Conservation (phyloP, 2,113 vertebrate genomes). For the Caranx melampygus region DNA sequence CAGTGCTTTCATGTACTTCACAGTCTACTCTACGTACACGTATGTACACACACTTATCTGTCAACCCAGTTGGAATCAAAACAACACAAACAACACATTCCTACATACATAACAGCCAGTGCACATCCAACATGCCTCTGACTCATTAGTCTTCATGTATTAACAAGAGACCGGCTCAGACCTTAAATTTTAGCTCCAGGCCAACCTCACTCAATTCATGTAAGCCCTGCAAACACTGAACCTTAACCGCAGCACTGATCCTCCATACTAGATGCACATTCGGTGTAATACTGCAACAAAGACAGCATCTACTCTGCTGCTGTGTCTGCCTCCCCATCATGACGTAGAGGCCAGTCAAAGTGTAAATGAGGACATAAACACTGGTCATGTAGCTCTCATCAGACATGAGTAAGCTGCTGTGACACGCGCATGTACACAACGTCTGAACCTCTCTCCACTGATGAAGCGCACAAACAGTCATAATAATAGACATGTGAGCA, state of each 20-base stretch:
- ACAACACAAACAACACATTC: conserved; percentile 20
- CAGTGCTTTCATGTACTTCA: conserved; percentile 1
- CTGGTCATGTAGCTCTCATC: neutral
- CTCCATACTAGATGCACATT: neutral
- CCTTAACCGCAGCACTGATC: conserved; percentile 14
- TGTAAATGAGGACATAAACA: conserved; percentile 23
- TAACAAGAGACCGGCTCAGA: conserved; percentile 20
- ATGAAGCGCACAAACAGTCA: conserved; percentile 8
- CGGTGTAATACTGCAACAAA: conserved; percentile 21
- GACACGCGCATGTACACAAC: neutral
- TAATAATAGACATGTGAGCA: neutral
- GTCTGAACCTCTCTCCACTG: neutral
- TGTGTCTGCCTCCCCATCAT: conserved; percentile 3
- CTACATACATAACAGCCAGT: conserved; percentile 7
- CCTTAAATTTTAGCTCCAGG: neutral
- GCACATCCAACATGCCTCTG: conserved; percentile 30
- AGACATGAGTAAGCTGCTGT: neutral
- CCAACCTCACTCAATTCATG: neutral
- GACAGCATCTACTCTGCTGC: neutral
- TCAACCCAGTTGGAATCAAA: conserved; percentile 21
- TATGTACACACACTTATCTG: neutral
- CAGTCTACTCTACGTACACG: neutral
- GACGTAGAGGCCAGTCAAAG: neutral
- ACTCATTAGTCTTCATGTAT: conserved; percentile 57
- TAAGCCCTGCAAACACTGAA: neutral